phyloP scores from a whole-genome alignment of 2,113 vertebrate genomes.

The Eurypyga helias region DNA sequence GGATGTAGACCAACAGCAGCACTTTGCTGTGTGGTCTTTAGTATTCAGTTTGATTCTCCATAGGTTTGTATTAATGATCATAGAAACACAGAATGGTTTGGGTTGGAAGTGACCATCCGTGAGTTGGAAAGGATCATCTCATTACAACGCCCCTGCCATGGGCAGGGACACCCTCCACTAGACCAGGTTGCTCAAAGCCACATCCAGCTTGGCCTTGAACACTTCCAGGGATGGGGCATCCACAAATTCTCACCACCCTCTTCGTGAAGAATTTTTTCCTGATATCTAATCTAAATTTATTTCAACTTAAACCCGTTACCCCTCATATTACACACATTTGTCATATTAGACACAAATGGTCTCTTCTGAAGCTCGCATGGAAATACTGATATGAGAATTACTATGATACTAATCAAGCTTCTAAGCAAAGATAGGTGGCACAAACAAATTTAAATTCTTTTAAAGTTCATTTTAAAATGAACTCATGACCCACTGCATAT shows the following conservation, averaged over 20 bases:
- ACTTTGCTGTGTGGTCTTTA: neutral
- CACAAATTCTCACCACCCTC: too few relatives aligned
- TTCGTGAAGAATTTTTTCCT: too few relatives aligned
- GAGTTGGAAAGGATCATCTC: too few relatives aligned
- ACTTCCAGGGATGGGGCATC: too few relatives aligned
- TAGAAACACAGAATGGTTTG: too few relatives aligned
- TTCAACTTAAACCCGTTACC: too few relatives aligned
- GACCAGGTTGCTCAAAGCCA: too few relatives aligned
- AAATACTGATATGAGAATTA: neutral
- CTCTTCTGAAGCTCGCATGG: neutral
- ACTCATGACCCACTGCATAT: constrained; percentile 7
- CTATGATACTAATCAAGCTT: neutral
- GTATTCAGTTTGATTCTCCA: neutral
- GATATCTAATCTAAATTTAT: too few relatives aligned
- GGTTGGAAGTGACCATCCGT: too few relatives aligned
- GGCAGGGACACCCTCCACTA: too few relatives aligned
- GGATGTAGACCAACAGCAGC: neutral
- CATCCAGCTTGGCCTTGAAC: too few relatives aligned
- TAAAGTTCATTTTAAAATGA: neutral
- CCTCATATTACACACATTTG: neutral
- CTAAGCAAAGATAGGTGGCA: neutral
- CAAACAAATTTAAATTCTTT: neutral
- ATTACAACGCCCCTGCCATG: too few relatives aligned
- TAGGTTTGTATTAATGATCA: neutral
- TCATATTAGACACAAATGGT: neutral